Evolutionary conservation across 92 coral and sea anemone species (phyloP), one percentile per base, ranked within the genome.

Genomic region (Actinernus sp.): DNA sequence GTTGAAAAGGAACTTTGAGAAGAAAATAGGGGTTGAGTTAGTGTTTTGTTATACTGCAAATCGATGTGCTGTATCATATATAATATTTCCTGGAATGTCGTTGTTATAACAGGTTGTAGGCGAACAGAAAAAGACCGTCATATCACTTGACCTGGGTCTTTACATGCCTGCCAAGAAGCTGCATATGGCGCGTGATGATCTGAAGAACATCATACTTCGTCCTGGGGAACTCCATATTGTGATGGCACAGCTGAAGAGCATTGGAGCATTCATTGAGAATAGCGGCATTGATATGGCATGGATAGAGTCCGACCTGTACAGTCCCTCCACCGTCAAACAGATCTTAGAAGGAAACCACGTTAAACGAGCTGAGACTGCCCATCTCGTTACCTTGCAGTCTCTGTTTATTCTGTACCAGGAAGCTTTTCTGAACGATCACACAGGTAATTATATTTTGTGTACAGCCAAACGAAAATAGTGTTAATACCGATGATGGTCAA

Each of bases 211-310:
- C 12, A 72, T 80, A n/a, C 74, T 80, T 26, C 81, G 82, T 31
- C 81, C 83, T 23, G 92, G 82, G 11, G 92, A 79, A 49, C 60
- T 83, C 1, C 90, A 76, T 31, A 70, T 71, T 3, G 68, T 84
- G 6, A 64, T 63, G 81, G 66, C 86, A 3, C 38, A 44, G 43
- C 63, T 63, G 26, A 14, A 72, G 4, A 55, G 78, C 11, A 78
- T 72, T n/a, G 82, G 92, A 0, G 32, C 34, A 17, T 78, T 21
- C 45, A 72, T 79, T 33, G 87, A 72, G 45, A 64, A 64, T 83
- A 83, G 85, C 43, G 84, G 90, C 3, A 27, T 83, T 39, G 90
- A 76, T 49, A 61, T 65, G 49, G 63, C 56, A 18, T 85, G 92
- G 79, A 26, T 49, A 2, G 82, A 85, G 34, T 72, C 86, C 2